Conservation (phyloP, 2,797 vertebrate species). For the Philypnodon macrostomus region DNA sequence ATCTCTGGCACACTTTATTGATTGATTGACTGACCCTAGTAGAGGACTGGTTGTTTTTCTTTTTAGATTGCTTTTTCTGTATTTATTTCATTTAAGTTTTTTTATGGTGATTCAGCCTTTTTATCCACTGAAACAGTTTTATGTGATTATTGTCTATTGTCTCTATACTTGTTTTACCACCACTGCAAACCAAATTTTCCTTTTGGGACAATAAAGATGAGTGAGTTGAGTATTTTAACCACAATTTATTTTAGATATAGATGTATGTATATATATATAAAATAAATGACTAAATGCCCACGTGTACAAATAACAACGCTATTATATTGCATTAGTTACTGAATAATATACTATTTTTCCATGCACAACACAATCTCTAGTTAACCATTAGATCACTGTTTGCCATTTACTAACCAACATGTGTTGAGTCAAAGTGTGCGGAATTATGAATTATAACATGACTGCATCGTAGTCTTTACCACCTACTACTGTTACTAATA, state of each 20-base stretch:
- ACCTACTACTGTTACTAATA: constrained; percentile 34
- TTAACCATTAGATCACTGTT: constrained; percentile 46
- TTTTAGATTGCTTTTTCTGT: too few relatives aligned
- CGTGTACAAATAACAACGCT: constrained; percentile 23
- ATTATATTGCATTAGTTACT: constrained; percentile 17
- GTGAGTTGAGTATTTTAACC: too few relatives aligned
- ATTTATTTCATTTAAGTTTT: too few relatives aligned
- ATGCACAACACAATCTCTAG: constrained; percentile 32
- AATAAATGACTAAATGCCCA: constrained; percentile 5
- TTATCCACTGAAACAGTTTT: too few relatives aligned
- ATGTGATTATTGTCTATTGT: too few relatives aligned
- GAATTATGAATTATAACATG: constrained; percentile 23
- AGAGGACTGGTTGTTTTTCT: too few relatives aligned
- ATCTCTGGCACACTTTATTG: too few relatives aligned
- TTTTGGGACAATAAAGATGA: too few relatives aligned
- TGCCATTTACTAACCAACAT: constrained; percentile 53
- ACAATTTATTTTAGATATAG: background rate
- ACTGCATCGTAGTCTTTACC: constrained; percentile 18
- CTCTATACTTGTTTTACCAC: too few relatives aligned
- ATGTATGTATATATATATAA: background rate
- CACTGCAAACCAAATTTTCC: too few relatives aligned
- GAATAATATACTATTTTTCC: constrained; percentile 28
- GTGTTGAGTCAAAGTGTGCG: constrained; percentile 13
- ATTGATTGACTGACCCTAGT: too few relatives aligned
- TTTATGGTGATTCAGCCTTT: too few relatives aligned